Conservation (phyloP, 2,888 invertebrate genomes). For the Neria commutata region DNA sequence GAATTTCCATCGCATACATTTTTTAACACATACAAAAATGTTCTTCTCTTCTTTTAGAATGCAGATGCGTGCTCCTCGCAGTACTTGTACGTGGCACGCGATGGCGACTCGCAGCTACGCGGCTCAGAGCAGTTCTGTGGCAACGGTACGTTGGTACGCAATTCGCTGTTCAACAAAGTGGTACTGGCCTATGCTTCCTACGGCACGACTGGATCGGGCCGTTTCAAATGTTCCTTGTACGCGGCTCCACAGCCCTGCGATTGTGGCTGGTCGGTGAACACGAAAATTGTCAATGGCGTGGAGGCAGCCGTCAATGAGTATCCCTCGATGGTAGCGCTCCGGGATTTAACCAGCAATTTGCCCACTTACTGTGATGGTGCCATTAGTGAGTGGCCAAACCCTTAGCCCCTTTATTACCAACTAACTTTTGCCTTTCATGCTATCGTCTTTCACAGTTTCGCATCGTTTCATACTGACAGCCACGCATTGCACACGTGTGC, state of each 20-base stretch:
- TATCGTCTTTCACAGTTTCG: slow-evolving; percentile 40
- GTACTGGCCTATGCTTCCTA: slow-evolving; percentile 51
- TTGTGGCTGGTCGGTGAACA: slow-evolving; percentile 57
- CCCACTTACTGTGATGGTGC: slow-evolving; percentile 62
- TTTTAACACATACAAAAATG: no score
- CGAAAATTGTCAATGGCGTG: slow-evolving; percentile 66
- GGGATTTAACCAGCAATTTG: slow-evolving; percentile 25
- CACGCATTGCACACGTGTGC: slow-evolving; percentile 61
- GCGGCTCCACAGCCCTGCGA: slow-evolving; percentile 44
- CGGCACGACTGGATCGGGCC: slow-evolving; percentile 32
- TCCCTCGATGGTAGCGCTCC: slow-evolving; percentile 66
- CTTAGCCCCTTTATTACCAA: no score
- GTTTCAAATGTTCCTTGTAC: slow-evolving; percentile 44
- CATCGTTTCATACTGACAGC: slow-evolving; percentile 63
- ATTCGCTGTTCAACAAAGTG: slow-evolving; percentile 42
- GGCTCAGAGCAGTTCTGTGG: slow-evolving; percentile 54
- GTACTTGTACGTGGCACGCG: slow-evolving; percentile 49
- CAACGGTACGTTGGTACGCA: slow-evolving; percentile 37
- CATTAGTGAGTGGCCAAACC: slow-evolving; percentile 54
- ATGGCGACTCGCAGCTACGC: slow-evolving; percentile 49
- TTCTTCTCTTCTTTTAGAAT: no score
- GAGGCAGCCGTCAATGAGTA: slow-evolving; percentile 66
- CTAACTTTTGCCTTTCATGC: no score
- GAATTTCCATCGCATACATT: no score
- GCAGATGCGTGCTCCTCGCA: slow-evolving; percentile 42